Base-by-base conservation (phyloP, 1,140 invertebrate species). In the Eumeta japonica region DNA sequence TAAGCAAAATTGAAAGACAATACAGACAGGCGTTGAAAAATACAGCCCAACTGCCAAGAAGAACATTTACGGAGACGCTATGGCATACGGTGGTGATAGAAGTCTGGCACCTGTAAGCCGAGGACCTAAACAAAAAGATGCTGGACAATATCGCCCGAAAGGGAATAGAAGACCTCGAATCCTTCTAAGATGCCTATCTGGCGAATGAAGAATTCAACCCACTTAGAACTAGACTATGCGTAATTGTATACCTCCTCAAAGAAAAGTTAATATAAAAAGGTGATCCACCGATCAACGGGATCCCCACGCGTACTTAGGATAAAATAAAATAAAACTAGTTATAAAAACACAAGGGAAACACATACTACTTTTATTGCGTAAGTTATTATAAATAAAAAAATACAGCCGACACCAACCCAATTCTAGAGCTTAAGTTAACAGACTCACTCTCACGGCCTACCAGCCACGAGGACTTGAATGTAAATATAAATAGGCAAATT, bases 1-100 rank as follows among this genome's bases (percentile, higher is more conserved):
- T 33, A 10, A 14, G 10, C 14, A 33, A 33, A 33, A 33, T 16
- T 4, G 15, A 16, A 35, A 32, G 37, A 10, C 37, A 39, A 30
- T 41, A 41, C 12, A 35, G 32, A 35, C 17, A 35, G 31, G 32
- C 39, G 11, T 27, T 41, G 3, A 41, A 41, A 14, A 35, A 9
- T 14, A 32, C 39, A 0, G 39, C 11, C 2, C 32, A 35, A 13
- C 24, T 41, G 10, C 32, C 39, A 19, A 35, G 32, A 35, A 16
- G 32, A 11, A 12, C 16, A 12, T 24, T 15, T 14, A 41, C 39
- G 12, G 39, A 41, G 12, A 14, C 15, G n/a, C 9, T 41, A n/a
- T 41, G 39, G 39, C 31, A 41, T n/a, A 35, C 29, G 3, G 10
- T n/a, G n/a, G 31, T 35, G 10, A 10, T 29, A 15, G 39, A 41